These are phyloP conservation scores for Microcebus jonahi DNA, from an alignment of 2,113 vertebrate species.

Conservation along the genomic window DNA sequence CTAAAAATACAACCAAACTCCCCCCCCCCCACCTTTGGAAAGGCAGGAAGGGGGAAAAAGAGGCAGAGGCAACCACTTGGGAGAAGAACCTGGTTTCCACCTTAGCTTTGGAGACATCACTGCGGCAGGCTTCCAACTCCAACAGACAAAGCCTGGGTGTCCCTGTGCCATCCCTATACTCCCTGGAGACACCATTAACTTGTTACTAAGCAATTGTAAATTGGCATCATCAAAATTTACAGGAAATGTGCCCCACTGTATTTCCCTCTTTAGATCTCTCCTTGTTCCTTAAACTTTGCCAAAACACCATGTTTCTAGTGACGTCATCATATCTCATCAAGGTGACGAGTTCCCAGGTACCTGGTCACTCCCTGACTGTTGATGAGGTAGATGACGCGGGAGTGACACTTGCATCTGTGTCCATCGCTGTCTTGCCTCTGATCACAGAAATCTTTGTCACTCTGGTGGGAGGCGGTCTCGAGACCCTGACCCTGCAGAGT, in stretches of 20 bases:
- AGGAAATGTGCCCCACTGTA: neutral
- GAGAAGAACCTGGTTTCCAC: neutral
- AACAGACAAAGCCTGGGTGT: neutral
- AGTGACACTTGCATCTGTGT: neutral
- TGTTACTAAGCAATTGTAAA: neutral
- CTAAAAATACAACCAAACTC: neutral
- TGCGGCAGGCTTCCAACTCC: neutral
- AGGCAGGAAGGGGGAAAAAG: neutral
- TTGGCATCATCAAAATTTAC: neutral
- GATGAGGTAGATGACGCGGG: fast-evolving
- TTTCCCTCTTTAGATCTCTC: neutral
- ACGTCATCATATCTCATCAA: neutral
- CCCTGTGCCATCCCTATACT: neutral
- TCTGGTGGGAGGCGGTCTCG: neutral
- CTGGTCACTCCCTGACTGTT: neutral
- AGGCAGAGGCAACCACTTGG: neutral
- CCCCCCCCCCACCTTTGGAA: neutral
- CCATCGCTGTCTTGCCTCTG: neutral
- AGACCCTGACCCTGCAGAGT: neutral
- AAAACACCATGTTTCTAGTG: neutral
- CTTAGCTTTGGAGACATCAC: neutral
- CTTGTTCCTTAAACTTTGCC: neutral
- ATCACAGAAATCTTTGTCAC: neutral
- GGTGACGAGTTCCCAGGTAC: neutral
- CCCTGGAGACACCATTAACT: neutral